Evolutionary conservation across 2,113 vertebrate genomes (phyloP).

Genomic region (Ophiodon elongatus): DNA sequence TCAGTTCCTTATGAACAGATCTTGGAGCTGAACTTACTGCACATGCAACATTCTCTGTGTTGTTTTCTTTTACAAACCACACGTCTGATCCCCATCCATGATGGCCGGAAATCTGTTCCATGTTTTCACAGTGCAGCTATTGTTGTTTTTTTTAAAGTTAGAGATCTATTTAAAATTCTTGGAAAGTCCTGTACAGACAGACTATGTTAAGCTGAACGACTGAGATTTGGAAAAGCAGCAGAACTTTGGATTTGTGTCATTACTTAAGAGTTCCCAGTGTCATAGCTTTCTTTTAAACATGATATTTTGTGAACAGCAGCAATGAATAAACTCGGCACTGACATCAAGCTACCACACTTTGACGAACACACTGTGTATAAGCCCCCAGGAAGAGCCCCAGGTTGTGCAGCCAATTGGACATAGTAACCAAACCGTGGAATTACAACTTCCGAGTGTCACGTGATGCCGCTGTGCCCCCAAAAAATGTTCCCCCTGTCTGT

Average conservation of each 20-base stretch:
- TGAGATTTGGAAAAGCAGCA: slow-evolving; percentile 35
- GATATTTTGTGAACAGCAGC: not conserved
- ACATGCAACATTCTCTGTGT: slow-evolving; percentile 55
- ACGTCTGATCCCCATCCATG: slow-evolving; percentile 57
- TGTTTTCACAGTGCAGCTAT: slow-evolving; percentile 52
- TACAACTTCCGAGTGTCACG: not conserved
- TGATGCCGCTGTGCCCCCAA: not conserved
- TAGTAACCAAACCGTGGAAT: not conserved
- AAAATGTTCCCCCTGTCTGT: not conserved
- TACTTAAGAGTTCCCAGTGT: not conserved
- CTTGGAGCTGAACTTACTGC: slow-evolving; percentile 56
- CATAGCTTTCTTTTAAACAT: not conserved
- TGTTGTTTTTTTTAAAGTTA: slow-evolving; percentile 21
- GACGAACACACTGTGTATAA: not conserved
- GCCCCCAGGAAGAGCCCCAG: no score
- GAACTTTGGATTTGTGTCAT: slow-evolving; percentile 11
- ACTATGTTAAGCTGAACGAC: slow-evolving; percentile 36
- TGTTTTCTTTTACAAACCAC: slow-evolving; percentile 66
- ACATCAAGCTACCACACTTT: not conserved
- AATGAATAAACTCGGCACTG: not conserved
- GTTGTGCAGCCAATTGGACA: no score
- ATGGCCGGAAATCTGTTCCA: slow-evolving; percentile 54
- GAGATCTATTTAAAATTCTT: slow-evolving; percentile 45
- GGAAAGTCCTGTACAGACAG: slow-evolving; percentile 46
- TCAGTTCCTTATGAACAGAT: slow-evolving; percentile 48